Base-by-base conservation (phyloP, 2,888 invertebrate genomes). In the Cylindroiulus punctatus region DNA sequence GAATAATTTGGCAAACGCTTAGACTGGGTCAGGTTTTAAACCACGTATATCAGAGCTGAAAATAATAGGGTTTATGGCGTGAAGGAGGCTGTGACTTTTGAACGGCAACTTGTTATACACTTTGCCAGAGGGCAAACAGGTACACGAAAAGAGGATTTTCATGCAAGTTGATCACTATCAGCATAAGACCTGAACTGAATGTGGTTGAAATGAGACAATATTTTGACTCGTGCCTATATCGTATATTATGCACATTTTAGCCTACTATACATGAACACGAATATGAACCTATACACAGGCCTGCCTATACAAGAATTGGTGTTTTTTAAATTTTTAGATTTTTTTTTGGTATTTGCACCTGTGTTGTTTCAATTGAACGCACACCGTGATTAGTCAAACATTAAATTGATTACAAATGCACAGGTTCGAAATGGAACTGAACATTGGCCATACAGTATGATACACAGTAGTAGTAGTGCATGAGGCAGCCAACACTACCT, bases 1-100 rank as follows among this genome's bases (percentile, higher is more conserved):
- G 76, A 76, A 76, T 76, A 76, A 76, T 76, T 76, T 76, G 76
- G 76, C 76, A 76, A 30, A 76, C 76, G 76, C 76, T 76, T 17
- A 76, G 76, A 76, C 76, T 30, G 30, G 76, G 76, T 76, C 76
- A 76, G 30, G 76, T 76, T 76, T 30, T 76, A 30, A 76, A 76
- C 76, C 76, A 76, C 30, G 76, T 76, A 76, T 76, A 30, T 76
- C 76, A 30, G 26, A 76, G 76, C 32, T 76, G 30, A 76, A 76
- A 76, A 76, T 76, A 76, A 76, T 14, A 76, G 76, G 76, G 76
- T 76, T 76, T 76, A 76, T 76, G 30, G 76, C 76, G 76, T 76
- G 76, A 76, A 76, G 76, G 76, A 76, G 76, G 76, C 76, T 76
- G 76, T 8, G 17, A 30, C 76, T 17, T 17, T 76, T 76, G 76